Base-by-base conservation (phyloP, 2,888 invertebrate species). In the Sipha maydis region DNA sequence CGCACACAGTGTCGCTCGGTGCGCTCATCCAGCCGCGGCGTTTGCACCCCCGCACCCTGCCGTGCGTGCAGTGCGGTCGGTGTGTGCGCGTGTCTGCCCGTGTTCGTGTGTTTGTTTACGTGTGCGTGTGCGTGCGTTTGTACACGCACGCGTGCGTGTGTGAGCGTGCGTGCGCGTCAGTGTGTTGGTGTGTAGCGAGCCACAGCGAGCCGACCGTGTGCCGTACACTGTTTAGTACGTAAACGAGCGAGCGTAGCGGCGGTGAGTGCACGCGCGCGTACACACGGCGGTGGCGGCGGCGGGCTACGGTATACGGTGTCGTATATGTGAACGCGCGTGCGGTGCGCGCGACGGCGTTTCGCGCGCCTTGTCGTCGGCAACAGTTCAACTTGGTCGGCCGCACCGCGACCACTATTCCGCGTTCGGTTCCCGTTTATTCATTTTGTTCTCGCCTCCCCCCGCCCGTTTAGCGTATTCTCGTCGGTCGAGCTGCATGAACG, bases 1-100 rank as follows among this genome's bases (percentile, higher is more conserved):
- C 38, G 38, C 38, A 41, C 41, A 73, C 75, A 69, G 85, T 41
- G 77, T 77, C 85, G 82, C 82, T 83, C 73, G 73, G 73, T 31
- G 25, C 83, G 83, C 73, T 83, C 71, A 73, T 83, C 73, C 54
- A 86, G 89, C 85, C 83, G 73, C 89, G 78, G 80, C 78, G 82
- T 77, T 85, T 69, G 89, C 83, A 83, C 56, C 73, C n/a, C 79
- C 82, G 69, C 3, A 3, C 41, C 41, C 48, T 76, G 17, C 76
- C 38, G 73, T 73, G 14, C n/a, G 17, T n/a, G 78, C 54, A n/a
- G 78, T 54, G 21, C 48, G 78, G 54, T 48, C 54, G 54, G 71
- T 41, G 28, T 19, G n/a, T 48, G 82, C 56, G 31, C 54, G 54
- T 31, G 85, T 28, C 17, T 17, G 25, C 8, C 8, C 11, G 41